Percentiles rank a stretch among this genome's conserved stretches.
Conservation (phyloP, 1,140 invertebrate genomes). For the Aradophagus sp. region DNA sequence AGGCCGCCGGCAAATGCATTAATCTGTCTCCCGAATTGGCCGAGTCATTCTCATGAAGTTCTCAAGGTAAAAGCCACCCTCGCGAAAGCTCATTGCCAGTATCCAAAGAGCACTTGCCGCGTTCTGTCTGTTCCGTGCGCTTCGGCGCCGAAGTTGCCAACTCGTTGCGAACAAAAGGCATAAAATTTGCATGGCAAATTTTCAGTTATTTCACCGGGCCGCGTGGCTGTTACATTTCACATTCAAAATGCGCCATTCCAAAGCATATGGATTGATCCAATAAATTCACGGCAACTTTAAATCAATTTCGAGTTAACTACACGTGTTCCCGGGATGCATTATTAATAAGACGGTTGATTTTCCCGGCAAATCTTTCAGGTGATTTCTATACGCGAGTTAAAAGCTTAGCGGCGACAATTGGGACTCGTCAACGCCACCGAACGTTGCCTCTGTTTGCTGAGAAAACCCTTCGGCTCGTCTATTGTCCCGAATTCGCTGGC, state of each 20-base stretch:
- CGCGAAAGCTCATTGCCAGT: constrained; percentile 42
- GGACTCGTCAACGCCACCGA: no score
- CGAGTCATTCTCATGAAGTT: constrained; percentile 52
- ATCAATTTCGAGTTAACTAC: constrained; percentile 33
- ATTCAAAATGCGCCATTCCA: constrained; percentile 42
- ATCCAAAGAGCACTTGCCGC: constrained; percentile 53
- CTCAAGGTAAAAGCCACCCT: constrained; percentile 51
- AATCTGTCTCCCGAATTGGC: constrained; percentile 46
- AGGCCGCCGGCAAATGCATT: constrained; percentile 36
- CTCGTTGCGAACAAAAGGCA: constrained; percentile 52
- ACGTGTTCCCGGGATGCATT: constrained; percentile 27
- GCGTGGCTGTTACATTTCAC: constrained; percentile 48
- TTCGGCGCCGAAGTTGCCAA: constrained; percentile 41
- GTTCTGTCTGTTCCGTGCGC: constrained; percentile 43
- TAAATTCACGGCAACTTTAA: constrained; percentile 37
- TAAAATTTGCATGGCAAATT: constrained; percentile 57
- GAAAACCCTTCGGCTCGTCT: constrained; percentile 1
- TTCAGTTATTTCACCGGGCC: constrained; percentile 49
- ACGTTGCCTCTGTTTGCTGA: constrained; percentile 4
- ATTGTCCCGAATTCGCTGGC: constrained; percentile 2
- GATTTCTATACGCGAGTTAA: no score
- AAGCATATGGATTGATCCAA: constrained; percentile 47
- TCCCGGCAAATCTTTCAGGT: constrained; percentile 1
- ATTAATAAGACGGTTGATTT: constrained; percentile 23
- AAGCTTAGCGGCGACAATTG: no score